Conservation (phyloP, 2,113 vertebrate genomes). For the Osmerus eperlanus region DNA sequence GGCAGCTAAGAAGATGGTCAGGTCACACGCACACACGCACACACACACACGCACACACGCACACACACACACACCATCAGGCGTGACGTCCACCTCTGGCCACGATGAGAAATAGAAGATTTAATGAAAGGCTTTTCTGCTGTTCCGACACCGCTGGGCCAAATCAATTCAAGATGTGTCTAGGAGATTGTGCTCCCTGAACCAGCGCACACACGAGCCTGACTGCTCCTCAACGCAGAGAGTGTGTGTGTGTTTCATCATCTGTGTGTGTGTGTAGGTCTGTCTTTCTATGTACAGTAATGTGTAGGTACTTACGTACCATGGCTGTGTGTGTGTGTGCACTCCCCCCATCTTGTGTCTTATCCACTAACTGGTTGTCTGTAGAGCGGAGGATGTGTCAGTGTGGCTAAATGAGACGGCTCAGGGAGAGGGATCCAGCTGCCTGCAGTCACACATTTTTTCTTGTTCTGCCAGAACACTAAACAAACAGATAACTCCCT, state of each 20-base stretch:
- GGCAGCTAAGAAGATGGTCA: no score
- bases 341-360: neutral
- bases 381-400: conserved; percentile 1
- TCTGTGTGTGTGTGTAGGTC: neutral
- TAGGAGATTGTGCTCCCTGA: conserved; percentile 24
- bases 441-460: neutral
- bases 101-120: conserved; percentile 19
- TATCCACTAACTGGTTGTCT: neutral
- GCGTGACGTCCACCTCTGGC: neutral
- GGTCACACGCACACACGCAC: neutral
- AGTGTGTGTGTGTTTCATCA: neutral
- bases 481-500: neutral
- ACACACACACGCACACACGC: neutral
- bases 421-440: neutral
- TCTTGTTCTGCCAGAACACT: neutral
- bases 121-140: conserved; percentile 34
- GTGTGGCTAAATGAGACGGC: neutral
- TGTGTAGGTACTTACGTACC: neutral
- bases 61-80: conserved; percentile 1
- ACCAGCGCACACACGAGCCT: conserved; percentile 20
- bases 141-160: conserved; percentile 6
- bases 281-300: neutral
- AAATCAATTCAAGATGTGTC: conserved; percentile 39
- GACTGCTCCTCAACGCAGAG: conserved; percentile 21
- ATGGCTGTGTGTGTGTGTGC: neutral